phyloP scores from a whole-genome alignment of 2,888 invertebrate species.

The Troides helena region DNA sequence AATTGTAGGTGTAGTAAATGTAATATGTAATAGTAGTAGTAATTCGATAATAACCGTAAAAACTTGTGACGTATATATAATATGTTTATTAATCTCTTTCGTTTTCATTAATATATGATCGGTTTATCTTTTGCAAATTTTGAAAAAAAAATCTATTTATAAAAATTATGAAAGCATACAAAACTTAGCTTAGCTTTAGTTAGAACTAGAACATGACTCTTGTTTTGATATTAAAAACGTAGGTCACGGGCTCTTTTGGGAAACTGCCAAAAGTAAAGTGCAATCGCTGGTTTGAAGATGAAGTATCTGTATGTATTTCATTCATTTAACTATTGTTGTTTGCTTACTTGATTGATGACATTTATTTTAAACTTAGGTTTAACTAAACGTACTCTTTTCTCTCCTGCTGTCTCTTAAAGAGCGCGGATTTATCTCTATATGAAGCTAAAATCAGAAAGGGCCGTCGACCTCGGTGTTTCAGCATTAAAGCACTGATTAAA shows the following conservation, averaged over 20 bases:
- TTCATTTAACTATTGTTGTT: constrained; percentile 1
- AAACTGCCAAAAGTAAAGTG: neutral
- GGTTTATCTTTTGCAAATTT: neutral
- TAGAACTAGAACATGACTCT: neutral
- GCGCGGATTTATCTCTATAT: constrained; percentile 42
- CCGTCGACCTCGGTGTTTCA: constrained; percentile 61
- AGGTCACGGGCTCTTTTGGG: neutral
- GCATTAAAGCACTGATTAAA: constrained; percentile 62
- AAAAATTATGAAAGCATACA: neutral
- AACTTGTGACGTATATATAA: too few species aligned
- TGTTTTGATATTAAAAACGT: constrained; percentile 2
- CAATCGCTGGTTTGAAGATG: neutral
- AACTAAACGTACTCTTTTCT: constrained; percentile 51
- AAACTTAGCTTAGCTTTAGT: neutral
- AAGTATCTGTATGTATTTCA: neutral
- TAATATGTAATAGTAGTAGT: too few species aligned
- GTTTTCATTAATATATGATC: too few species aligned
- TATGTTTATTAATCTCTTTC: too few species aligned
- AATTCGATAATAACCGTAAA: too few species aligned
- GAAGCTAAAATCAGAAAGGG: constrained; percentile 68
- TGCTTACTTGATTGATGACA: neutral
- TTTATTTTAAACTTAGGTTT: neutral
- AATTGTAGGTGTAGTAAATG: too few species aligned
- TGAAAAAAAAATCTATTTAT: neutral
- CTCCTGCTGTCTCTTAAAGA: constrained; percentile 46